A percentile compares a stretch with the other conserved stretches of the same genome.
phyloP scores from a whole-genome alignment of 2,888 invertebrate genomes.

The Tipula lateralis region DNA sequence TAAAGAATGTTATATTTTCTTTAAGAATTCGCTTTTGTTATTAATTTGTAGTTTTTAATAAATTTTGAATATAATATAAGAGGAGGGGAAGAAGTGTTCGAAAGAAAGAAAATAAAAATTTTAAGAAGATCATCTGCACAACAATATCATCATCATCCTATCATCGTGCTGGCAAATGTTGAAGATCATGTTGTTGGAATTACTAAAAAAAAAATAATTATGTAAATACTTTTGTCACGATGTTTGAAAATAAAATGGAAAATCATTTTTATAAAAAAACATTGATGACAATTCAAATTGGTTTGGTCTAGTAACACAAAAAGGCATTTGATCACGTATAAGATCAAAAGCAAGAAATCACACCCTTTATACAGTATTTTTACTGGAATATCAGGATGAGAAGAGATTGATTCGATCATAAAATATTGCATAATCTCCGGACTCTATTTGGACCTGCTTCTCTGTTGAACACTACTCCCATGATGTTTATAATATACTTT shows the following conservation, averaged over 20 bases:
- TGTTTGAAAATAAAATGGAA: neutral
- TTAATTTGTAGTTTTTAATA: neutral
- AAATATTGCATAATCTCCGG: too few species aligned
- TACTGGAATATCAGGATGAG: neutral
- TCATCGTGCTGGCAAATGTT: neutral
- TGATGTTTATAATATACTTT: too few species aligned
- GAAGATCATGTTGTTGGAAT: constrained; percentile 19
- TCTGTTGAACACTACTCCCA: too few species aligned
- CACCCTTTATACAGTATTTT: too few species aligned
- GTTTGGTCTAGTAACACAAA: neutral
- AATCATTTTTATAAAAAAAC: neutral
- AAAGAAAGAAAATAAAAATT: neutral
- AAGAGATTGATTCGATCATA: neutral
- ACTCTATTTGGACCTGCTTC: too few species aligned
- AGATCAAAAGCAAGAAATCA: too few species aligned
- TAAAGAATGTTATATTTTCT: neutral
- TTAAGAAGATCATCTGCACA: neutral
- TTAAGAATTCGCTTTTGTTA: neutral
- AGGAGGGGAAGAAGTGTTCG: neutral
- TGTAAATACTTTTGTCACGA: constrained; percentile 6
- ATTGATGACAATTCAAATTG: neutral
- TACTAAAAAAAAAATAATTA: neutral
- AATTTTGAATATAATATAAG: constrained; percentile 24
- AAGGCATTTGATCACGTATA: neutral
- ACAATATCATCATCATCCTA: neutral